Evolutionary conservation across 1,140 invertebrate species (phyloP).

Genomic region (Bombus sylvicola): DNA sequence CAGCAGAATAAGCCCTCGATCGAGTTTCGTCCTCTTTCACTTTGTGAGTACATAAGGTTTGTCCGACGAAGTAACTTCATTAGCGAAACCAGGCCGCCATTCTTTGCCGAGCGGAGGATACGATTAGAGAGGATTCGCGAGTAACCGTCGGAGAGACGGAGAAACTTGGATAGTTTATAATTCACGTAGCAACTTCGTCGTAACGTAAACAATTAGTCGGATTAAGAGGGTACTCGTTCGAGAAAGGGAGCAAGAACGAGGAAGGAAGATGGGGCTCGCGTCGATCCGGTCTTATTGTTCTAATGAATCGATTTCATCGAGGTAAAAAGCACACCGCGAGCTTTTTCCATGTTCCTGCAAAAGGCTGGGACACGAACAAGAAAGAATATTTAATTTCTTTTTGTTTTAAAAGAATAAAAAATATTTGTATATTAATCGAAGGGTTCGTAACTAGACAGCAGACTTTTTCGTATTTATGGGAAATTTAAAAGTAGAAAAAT

Average conservation of each 20-base stretch:
- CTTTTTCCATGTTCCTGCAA: not conserved
- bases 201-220: constrained; percentile 79
- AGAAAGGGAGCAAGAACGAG: constrained; percentile 9
- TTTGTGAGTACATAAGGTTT: constrained; percentile 37
- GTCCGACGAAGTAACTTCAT: constrained; percentile 68
- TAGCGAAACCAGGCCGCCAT: constrained; percentile 73
- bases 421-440: too few species aligned
- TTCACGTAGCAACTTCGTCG: constrained; percentile 74
- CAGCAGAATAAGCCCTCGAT: constrained; percentile 18
- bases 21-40: constrained; percentile 18
- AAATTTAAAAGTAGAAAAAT: too few species aligned
- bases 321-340: constrained; percentile 28
- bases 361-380: not conserved
- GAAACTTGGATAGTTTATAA: constrained; percentile 72
- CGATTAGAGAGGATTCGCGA: constrained; percentile 69
- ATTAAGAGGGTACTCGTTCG: constrained; percentile 70
- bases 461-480: too few species aligned
- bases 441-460: too few species aligned
- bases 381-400: not conserved
- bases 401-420: too few species aligned
- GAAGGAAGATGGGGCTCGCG: not conserved
- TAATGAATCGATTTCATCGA: constrained; percentile 32
- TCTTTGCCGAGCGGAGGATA: constrained; percentile 68
- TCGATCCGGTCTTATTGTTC: constrained; percentile 45
- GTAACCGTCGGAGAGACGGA: constrained; percentile 8